Percentiles rank a stretch among this genome's conserved stretches.
These are phyloP conservation scores for Myotis lucifugus DNA, from an alignment of 2,113 vertebrate species.

Conservation along the genomic window DNA sequence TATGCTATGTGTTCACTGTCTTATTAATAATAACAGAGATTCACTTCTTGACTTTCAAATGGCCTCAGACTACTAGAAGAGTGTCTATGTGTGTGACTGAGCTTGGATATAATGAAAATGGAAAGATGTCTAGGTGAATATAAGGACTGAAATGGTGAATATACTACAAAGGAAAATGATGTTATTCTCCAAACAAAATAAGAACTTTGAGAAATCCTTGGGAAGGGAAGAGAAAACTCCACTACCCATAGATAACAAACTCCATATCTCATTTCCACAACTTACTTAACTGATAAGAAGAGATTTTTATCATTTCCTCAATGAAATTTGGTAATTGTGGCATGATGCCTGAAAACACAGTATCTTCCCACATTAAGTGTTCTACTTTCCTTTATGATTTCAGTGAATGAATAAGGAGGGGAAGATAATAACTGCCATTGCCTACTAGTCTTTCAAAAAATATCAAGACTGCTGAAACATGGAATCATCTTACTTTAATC, in stretches of 20 bases:
- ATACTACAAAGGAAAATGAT: neutral
- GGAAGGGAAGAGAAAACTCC: neutral
- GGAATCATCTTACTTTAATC: neutral
- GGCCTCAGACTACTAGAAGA: neutral
- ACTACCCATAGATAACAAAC: neutral
- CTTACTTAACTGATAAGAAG: conserved; percentile 57
- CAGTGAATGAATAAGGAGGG: neutral
- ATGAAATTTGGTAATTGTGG: conserved; percentile 33
- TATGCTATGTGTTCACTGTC: neutral
- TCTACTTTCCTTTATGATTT: conserved; percentile 37
- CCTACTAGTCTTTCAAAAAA: conserved; percentile 32
- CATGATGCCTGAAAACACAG: neutral
- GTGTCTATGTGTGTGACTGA: neutral
- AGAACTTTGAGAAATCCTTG: neutral
- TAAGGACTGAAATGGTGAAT: neutral
- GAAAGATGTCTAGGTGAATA: neutral
- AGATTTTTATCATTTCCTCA: conserved; percentile 32
- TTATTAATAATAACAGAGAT: neutral
- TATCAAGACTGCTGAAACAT: conserved; percentile 24
- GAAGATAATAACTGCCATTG: conserved; percentile 18
- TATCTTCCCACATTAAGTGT: neutral
- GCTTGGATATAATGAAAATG: conserved; percentile 27
- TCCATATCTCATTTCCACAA: conserved; percentile 13
- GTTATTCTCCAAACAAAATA: neutral
- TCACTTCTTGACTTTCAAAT: conserved; percentile 33